Evolutionary conservation across 2,797 vertebrate species (phyloP).

Genomic region (Hydrolagus colliei): DNA sequence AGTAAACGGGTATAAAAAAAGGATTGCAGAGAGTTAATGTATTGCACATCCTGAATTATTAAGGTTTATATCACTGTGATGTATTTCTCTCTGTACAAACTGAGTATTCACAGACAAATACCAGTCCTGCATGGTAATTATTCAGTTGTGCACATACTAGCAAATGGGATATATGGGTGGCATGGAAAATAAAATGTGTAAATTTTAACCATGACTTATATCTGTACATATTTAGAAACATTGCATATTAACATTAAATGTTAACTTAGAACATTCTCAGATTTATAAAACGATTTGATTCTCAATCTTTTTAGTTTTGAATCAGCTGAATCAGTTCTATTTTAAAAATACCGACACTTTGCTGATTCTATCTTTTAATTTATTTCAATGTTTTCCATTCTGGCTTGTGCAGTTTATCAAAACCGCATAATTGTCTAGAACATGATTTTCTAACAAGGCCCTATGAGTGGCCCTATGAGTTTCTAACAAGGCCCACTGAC

Average conservation of each 20-base stretch:
- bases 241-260: background rate
- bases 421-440: background rate
- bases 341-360: background rate
- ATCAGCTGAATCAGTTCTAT: background rate
- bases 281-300: background rate
- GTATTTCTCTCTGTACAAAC: background rate
- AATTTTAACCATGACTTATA: background rate
- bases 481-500: background rate
- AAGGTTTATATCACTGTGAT: background rate
- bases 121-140: conserved; percentile 2
- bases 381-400: background rate
- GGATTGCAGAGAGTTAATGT: background rate
- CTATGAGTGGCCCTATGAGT: background rate
- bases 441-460: conserved; percentile 3
- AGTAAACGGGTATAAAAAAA: background rate
- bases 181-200: background rate
- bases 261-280: background rate
- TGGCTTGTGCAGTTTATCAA: background rate
- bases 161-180: conserved; percentile 11
- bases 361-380: background rate
- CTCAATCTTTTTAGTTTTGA: background rate
- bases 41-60: background rate
- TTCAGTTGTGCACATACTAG: background rate
- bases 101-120: conserved; percentile 29
- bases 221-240: background rate